phyloP scores from a whole-genome alignment of 2,113 vertebrate genomes.

The Embiotoca jacksoni region DNA sequence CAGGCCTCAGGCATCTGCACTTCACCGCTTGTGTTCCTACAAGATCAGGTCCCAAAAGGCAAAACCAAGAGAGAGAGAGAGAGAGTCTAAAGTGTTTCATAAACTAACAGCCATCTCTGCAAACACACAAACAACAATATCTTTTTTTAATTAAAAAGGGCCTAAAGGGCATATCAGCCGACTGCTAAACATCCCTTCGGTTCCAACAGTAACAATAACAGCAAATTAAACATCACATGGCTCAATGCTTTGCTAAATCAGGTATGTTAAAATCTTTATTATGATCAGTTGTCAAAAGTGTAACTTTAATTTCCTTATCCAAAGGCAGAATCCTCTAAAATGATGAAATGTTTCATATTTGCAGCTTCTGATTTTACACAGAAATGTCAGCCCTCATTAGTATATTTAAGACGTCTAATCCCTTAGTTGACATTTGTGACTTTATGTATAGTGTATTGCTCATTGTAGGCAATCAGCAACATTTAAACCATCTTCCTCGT shows the following conservation, averaged over 20 bases:
- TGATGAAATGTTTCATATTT: background rate
- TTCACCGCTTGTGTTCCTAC: conserved; percentile 26
- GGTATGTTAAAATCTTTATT: conserved; percentile 59
- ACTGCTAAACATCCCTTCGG: conserved; percentile 52
- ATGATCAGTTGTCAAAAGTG: conserved; percentile 65
- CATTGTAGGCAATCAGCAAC: too few relatives aligned
- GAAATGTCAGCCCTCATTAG: too few relatives aligned
- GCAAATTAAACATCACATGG: conserved; percentile 66
- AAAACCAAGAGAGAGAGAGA: background rate
- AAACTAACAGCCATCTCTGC: conserved; percentile 41
- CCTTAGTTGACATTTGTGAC: too few relatives aligned
- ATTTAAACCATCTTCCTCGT: too few relatives aligned
- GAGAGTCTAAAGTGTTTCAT: conserved; percentile 42
- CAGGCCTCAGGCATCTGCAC: conserved; percentile 32
- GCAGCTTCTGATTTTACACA: too few relatives aligned
- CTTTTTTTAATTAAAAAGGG: conserved; percentile 69
- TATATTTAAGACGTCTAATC: too few relatives aligned
- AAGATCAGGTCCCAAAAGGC: conserved; percentile 50
- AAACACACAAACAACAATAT: conserved; percentile 67
- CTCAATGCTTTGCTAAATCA: conserved; percentile 48
- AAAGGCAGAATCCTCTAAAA: background rate
- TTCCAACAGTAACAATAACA: conserved; percentile 69
- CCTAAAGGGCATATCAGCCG: conserved; percentile 48
- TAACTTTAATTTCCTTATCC: conserved; percentile 53
- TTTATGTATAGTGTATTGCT: too few relatives aligned